Evolutionary conservation across 2,888 invertebrate genomes (phyloP).

Genomic region (Gandaritis pyraliata): DNA sequence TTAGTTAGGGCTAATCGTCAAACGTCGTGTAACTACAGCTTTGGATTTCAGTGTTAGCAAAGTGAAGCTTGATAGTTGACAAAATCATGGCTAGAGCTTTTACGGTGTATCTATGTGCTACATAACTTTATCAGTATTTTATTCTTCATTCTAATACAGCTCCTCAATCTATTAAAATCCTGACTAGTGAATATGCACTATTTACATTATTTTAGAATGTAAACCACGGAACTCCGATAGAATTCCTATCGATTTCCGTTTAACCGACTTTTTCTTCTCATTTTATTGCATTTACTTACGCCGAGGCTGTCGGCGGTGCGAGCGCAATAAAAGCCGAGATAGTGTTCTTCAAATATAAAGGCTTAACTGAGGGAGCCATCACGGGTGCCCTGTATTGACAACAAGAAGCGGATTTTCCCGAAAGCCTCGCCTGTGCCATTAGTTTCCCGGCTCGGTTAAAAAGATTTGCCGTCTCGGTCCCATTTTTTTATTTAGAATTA

Average conservation of each 20-base stretch:
- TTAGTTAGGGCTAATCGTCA: conserved; percentile 57
- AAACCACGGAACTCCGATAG: conserved; percentile 40
- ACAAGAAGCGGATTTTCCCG: conserved; percentile 82
- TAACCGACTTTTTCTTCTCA: conserved; percentile 52
- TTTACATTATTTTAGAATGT: conserved; percentile 29
- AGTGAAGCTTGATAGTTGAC: conserved; percentile 7
- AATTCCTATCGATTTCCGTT: conserved; percentile 53
- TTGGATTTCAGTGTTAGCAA: conserved; percentile 18
- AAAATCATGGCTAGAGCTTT: background rate
- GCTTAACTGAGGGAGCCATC: conserved; percentile 81
- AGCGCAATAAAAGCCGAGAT: conserved; percentile 76
- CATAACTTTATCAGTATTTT: background rate
- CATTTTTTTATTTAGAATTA: conserved; percentile 74
- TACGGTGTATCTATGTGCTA: background rate
- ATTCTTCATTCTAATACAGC: background rate
- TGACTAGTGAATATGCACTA: conserved; percentile 8
- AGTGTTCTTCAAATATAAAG: conserved; percentile 82
- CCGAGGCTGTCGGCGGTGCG: conserved; percentile 61
- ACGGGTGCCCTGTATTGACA: conserved; percentile 82
- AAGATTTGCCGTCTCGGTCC: conserved; percentile 79
- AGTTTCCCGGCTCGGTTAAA: conserved; percentile 83
- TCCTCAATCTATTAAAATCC: background rate
- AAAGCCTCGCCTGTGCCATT: conserved; percentile 84
- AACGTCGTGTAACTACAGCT: conserved; percentile 45
- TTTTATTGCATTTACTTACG: conserved; percentile 67